These are phyloP conservation scores for Bucco capensis DNA, from an alignment of 2,113 vertebrate genomes.

Conservation along the genomic window DNA sequence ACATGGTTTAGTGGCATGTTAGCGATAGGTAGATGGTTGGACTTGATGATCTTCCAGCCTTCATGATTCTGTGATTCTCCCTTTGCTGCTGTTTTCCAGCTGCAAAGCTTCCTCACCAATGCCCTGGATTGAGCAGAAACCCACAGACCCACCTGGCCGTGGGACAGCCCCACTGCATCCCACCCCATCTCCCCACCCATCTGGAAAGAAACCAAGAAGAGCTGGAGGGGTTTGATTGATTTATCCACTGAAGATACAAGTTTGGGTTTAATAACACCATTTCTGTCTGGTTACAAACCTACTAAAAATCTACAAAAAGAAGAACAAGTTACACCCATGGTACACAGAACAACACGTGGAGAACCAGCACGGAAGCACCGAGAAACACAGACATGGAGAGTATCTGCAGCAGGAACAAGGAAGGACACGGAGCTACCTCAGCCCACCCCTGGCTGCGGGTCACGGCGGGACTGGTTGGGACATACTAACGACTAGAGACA, in stretches of 20 bases:
- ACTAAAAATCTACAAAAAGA: constrained; percentile 66
- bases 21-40: too few species aligned
- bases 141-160: fast-evolving
- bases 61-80: too few species aligned
- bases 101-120: neutral
- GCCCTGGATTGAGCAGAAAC: neutral
- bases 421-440: constrained; percentile 24
- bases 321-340: constrained; percentile 43
- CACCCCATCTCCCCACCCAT: neutral
- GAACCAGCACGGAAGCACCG: constrained; percentile 54
- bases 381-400: constrained; percentile 43
- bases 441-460: neutral
- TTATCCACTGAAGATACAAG: constrained; percentile 65
- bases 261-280: constrained; percentile 59
- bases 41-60: too few species aligned
- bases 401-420: constrained; percentile 21
- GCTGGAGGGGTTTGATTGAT: constrained; percentile 5
- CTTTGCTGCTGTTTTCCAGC: neutral
- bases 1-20: too few species aligned
- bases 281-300: constrained; percentile 59
- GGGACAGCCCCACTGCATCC: fast-evolving
- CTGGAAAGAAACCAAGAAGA: constrained; percentile 25
- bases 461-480: constrained; percentile 13
- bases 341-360: constrained; percentile 22
- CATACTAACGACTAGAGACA: constrained; percentile 49